Evolutionary conservation across 2,797 vertebrate species (phyloP), one percentile per base, ranked within the genome.

Genomic region (Chloroceryle amazona): DNA sequence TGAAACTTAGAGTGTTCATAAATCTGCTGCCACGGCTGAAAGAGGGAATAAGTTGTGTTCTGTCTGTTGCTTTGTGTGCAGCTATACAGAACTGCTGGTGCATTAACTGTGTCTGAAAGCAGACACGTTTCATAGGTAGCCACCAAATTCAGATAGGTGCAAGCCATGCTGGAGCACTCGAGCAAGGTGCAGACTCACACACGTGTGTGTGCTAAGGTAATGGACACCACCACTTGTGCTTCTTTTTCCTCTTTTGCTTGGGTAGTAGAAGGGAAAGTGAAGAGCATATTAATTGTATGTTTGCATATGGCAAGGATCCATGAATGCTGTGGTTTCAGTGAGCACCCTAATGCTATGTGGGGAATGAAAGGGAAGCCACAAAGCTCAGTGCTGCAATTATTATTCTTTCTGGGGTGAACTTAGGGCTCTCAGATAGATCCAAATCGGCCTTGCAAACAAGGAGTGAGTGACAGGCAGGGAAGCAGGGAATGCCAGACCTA

Each of bases 241-340:
- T 94, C 85, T 63, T 31, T 65, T 31, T 6, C 25, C 2, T 58
- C 65, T 93, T 81, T 96, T 96, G 90, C 92, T 94, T 93, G 86
- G 86, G 80, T 94, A 96, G 92, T 76, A 62, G 79, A 86, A 71
- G 80, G 82, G 87, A 97, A 97, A 91, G 93, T 67, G 95, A 96
- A 96, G 54, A 84, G 90, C 86, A 33, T 97, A 98, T 98, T 97
- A 98, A 97, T 97, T 96, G 91, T 90, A 84, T 72, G 96, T 97
- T 95, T 96, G 90, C 94, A 89, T 89, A 93, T 96, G 96, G 97
- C 96, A 74, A 80, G n/a, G 82, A 81, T 97, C 97, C 96, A 97
- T 95, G 96, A 98, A 97, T 95, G 94, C 86, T 95, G 95, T 93
- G 96, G 97, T 97, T 90, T 94, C 94, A 97, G 82, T 84, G 89